Percentiles rank a stretch among this genome's conserved stretches.
phyloP scores from a whole-genome alignment of 2,113 vertebrate species.

The Rallus limicola region DNA sequence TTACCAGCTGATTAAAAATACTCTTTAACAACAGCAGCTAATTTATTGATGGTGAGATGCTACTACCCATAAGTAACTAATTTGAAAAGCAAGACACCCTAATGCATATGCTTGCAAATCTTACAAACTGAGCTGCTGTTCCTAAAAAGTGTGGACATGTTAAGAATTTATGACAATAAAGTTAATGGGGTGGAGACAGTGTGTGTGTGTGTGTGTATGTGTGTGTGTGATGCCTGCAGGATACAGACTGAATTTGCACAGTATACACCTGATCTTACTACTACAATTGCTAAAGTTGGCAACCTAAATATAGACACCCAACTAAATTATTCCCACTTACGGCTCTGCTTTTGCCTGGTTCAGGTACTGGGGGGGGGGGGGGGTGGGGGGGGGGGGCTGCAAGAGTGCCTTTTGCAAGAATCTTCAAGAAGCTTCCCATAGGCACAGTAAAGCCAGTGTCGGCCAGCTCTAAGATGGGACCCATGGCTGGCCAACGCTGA shows the following conservation, averaged over 20 bases:
- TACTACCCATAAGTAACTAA: neutral
- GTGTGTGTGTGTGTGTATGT: too few relatives aligned
- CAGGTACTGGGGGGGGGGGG: too few relatives aligned
- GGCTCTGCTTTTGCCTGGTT: neutral
- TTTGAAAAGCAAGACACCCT: neutral
- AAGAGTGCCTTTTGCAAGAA: too few relatives aligned
- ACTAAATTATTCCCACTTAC: neutral
- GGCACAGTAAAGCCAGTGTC: too few relatives aligned
- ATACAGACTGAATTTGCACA: neutral
- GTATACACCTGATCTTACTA: neutral
- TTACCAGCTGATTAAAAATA: neutral
- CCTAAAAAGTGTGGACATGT: neutral
- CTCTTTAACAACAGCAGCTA: neutral
- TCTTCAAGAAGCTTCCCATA: too few relatives aligned
- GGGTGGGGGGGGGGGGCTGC: too few relatives aligned
- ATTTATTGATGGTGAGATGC: neutral
- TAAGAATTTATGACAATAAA: neutral
- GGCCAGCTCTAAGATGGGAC: too few relatives aligned
- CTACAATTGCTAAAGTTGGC: neutral
- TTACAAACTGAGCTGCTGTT: neutral
- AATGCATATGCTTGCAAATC: neutral
- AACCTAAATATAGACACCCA: neutral
- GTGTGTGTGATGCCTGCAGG: neutral
- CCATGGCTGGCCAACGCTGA: too few relatives aligned
- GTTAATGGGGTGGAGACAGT: neutral